A percentile compares a stretch with the other conserved stretches of the same genome.
These are phyloP conservation scores for Drosophila nikananu DNA, from an alignment of 1,140 invertebrate species.

Conservation along the genomic window DNA sequence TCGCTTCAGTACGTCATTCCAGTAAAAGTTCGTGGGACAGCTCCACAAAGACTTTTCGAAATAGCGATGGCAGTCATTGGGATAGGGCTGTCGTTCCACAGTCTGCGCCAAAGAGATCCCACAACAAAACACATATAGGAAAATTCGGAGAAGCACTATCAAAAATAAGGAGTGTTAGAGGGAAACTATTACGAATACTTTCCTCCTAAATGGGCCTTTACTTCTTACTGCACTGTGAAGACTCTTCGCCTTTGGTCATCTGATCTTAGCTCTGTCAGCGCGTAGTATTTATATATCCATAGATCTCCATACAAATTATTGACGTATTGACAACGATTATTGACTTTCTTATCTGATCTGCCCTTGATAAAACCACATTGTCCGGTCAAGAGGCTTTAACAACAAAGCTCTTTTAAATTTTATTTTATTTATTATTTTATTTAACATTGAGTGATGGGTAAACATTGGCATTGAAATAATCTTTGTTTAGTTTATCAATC, in stretches of 20 bases:
- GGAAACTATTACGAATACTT: not conserved
- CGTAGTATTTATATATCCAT: slow-evolving; percentile 5
- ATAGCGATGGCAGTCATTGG: slow-evolving; percentile 48
- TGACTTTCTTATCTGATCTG: slow-evolving; percentile 4
- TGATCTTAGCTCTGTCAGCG: not conserved
- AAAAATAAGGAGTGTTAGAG: not conserved
- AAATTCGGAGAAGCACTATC: slow-evolving; percentile 17
- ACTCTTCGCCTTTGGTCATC: not conserved
- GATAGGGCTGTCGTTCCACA: slow-evolving; percentile 7
- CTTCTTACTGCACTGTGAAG: not conserved
- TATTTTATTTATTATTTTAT: no score
- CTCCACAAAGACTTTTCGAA: slow-evolving; percentile 14
- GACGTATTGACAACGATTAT: slow-evolving; percentile 13
- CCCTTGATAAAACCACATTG: slow-evolving; percentile 29
- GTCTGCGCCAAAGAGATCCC: not conserved
- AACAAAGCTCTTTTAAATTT: not conserved
- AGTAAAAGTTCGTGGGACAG: slow-evolving; percentile 43
- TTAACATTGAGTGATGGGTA: not conserved
- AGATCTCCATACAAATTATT: slow-evolving; percentile 8
- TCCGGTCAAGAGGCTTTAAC: slow-evolving; percentile 26
- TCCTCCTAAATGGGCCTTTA: not conserved
- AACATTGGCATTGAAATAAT: not conserved
- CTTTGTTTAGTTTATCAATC: slow-evolving; percentile 6
- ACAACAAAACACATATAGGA: not conserved
- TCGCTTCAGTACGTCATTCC: slow-evolving; percentile 35